A percentile compares a stretch with the other conserved stretches of the same genome.
phyloP scores from a whole-genome alignment of 2,113 vertebrate genomes.

The Pachypanchax playfairii region DNA sequence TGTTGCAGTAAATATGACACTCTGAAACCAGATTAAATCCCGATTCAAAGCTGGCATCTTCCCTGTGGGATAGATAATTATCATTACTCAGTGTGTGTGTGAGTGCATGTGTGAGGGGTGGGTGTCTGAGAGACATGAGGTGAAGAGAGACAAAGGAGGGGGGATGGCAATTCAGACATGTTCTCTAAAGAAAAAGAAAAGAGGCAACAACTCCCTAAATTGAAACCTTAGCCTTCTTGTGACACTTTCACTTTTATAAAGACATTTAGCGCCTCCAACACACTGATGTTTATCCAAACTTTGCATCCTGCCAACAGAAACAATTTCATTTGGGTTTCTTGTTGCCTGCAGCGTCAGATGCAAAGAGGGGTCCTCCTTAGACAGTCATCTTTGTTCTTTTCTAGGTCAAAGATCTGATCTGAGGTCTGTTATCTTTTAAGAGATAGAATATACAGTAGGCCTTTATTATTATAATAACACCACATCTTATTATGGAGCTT shows the following conservation, averaged over 20 bases:
- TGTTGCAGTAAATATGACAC: slow-evolving; percentile 47
- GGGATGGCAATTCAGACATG: slow-evolving; percentile 2
- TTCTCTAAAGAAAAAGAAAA: neutral
- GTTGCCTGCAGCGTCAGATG: slow-evolving; percentile 25
- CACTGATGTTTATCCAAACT: slow-evolving; percentile 4
- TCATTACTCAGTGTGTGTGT: slow-evolving; percentile 26
- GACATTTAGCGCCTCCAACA: slow-evolving; percentile 6
- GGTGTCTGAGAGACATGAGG: neutral
- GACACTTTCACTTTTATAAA: neutral
- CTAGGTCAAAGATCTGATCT: slow-evolving; percentile 55
- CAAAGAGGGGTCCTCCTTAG: slow-evolving; percentile 10
- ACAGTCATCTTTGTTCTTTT: slow-evolving; percentile 60
- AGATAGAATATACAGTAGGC: slow-evolving; percentile 56
- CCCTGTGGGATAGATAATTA: slow-evolving; percentile 53
- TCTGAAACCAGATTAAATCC: slow-evolving; percentile 51
- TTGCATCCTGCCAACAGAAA: neutral
- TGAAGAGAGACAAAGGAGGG: slow-evolving; percentile 8
- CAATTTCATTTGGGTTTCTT: neutral
- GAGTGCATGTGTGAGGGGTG: slow-evolving; percentile 11
- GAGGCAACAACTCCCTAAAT: too few species aligned
- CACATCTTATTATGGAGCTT: slow-evolving; percentile 71
- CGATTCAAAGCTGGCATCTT: slow-evolving; percentile 46
- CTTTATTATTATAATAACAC: slow-evolving; percentile 72
- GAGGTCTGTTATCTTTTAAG: slow-evolving; percentile 46
- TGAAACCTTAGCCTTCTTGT: neutral